Evolutionary conservation across 2,113 vertebrate genomes (phyloP).

Genomic region (Todiramphus chloris): DNA sequence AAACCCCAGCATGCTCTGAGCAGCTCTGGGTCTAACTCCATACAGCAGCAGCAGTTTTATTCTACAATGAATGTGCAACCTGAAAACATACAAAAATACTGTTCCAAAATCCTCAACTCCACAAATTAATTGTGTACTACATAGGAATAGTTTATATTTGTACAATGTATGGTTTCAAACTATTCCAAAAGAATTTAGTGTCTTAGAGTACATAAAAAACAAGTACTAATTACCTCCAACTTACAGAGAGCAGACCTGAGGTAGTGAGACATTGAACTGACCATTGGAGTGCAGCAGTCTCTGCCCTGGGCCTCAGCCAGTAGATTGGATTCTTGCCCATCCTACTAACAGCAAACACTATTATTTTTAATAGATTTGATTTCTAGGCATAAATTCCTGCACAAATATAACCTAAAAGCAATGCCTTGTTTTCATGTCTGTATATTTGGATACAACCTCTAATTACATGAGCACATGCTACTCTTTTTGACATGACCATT

Average conservation of each 20-base stretch:
- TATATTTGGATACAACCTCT: neutral
- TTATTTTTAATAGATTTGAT: neutral
- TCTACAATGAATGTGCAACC: fast-evolving
- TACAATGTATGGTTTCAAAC: neutral
- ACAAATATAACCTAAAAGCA: neutral
- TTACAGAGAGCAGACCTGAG: neutral
- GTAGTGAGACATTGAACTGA: neutral
- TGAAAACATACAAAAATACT: neutral
- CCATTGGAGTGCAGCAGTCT: fast-evolving
- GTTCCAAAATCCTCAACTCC: neutral
- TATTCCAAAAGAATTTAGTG: neutral
- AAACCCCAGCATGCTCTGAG: neutral
- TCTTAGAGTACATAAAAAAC: neutral
- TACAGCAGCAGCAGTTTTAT: neutral
- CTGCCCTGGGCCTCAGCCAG: neutral
- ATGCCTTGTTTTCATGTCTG: neutral
- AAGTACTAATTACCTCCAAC: neutral
- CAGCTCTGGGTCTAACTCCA: neutral
- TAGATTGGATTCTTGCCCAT: neutral
- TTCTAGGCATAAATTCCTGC: neutral
- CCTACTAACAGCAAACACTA: neutral
- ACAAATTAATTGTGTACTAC: neutral
- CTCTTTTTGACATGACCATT: neutral
- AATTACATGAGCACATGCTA: fast-evolving
- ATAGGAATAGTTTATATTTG: neutral